Percentiles rank a stretch among this genome's conserved stretches.
phyloP scores from a whole-genome alignment of 2,113 vertebrate genomes.

The cat (Felis catus) region DNA sequence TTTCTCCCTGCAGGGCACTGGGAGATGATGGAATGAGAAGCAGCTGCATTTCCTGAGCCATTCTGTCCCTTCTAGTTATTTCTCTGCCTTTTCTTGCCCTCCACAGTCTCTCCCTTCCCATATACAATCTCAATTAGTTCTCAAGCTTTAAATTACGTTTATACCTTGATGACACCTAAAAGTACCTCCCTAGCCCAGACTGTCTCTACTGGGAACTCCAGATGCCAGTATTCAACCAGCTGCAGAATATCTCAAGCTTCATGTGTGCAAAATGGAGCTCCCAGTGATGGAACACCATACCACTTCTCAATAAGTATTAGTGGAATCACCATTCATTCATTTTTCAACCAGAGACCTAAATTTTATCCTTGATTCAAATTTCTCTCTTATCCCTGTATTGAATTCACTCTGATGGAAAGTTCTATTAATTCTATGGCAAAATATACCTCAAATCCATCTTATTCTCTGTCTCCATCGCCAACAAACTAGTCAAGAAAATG shows the following conservation, averaged over 20 bases:
- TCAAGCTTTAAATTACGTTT: constrained; percentile 14
- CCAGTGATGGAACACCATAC: background rate
- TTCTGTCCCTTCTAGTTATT: background rate
- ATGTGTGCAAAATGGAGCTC: background rate
- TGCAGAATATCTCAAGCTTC: background rate
- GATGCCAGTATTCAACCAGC: background rate
- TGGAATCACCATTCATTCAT: background rate
- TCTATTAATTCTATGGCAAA: background rate
- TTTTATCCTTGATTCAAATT: background rate
- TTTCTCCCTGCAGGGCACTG: constrained; percentile 29
- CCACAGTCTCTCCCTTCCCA: background rate
- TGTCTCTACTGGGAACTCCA: background rate
- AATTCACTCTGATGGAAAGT: background rate
- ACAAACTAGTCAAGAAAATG: background rate
- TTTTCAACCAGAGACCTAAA: background rate
- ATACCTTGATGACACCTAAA: background rate
- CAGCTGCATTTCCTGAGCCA: constrained; percentile 61
- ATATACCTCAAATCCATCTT: background rate
- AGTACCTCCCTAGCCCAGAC: background rate
- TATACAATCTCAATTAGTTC: background rate
- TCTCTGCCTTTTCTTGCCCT: background rate
- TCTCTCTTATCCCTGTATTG: background rate
- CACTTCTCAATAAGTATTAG: background rate
- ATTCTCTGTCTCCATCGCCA: background rate
- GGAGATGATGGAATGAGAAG: constrained; percentile 38